Evolutionary conservation across 2,888 invertebrate species (phyloP).

Genomic region (Lasioglossum calceatum): DNA sequence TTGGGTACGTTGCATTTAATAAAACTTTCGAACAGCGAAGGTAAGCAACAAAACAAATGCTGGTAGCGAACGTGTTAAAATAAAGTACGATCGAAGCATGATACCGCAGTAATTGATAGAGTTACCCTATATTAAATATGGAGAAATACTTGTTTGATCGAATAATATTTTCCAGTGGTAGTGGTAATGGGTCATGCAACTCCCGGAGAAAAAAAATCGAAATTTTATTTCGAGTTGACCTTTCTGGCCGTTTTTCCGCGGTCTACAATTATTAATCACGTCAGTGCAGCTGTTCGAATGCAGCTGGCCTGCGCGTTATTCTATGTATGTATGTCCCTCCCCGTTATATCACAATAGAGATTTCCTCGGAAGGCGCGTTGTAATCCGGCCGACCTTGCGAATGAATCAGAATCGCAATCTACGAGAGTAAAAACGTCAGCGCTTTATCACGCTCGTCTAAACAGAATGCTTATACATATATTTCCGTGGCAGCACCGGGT

Average conservation of each 20-base stretch:
- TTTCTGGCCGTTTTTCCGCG: not conserved
- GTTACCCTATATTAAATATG: not conserved
- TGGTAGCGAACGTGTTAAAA: too few relatives aligned
- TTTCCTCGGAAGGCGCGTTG: not conserved
- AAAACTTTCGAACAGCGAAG: too few relatives aligned
- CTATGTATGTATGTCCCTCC: not conserved
- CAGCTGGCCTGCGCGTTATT: not conserved
- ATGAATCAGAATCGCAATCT: conserved; percentile 25
- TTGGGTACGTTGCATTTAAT: too few relatives aligned
- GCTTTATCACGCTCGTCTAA: not conserved
- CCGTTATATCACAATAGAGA: conserved; percentile 7
- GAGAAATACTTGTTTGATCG: not conserved
- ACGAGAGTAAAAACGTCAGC: conserved; percentile 18
- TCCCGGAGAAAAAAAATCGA: not conserved
- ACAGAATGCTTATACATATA: not conserved
- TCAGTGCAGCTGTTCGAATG: conserved; percentile 6
- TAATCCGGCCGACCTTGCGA: conserved; percentile 18
- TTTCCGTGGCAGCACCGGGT: not conserved
- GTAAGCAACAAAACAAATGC: too few relatives aligned
- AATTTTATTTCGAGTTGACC: not conserved
- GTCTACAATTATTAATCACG: conserved; percentile 16
- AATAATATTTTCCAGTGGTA: not conserved
- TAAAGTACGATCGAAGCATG: too few relatives aligned
- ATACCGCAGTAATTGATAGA: too few relatives aligned
- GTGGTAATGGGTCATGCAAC: not conserved